These are phyloP conservation scores for Colius striatus DNA, from an alignment of 2,113 vertebrate species.

Conservation along the genomic window DNA sequence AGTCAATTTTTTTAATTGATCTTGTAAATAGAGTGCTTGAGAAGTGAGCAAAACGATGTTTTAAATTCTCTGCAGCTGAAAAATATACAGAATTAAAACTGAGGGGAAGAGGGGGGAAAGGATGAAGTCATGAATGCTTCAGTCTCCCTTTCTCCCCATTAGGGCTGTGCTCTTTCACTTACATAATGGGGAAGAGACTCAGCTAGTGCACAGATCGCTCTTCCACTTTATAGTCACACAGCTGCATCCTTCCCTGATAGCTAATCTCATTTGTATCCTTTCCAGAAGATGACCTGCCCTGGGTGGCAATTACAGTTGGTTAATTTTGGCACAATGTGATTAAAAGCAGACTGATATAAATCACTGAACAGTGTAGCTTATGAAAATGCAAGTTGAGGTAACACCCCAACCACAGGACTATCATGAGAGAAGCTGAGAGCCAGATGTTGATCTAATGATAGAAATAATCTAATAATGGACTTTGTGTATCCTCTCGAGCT, in stretches of 20 bases:
- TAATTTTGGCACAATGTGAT: constrained; percentile 55
- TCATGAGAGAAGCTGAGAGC: constrained; percentile 27
- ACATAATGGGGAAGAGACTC: accelerated
- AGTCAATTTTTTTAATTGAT: constrained; percentile 8
- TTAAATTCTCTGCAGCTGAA: constrained; percentile 23
- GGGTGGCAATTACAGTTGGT: constrained; percentile 25
- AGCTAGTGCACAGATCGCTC: background rate
- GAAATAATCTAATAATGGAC: constrained; percentile 10
- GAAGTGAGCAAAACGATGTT: constrained; percentile 22
- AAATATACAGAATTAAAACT: background rate
- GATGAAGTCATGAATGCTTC: background rate
- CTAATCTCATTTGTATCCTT: constrained; percentile 34
- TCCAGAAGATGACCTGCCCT: background rate
- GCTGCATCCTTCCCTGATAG: constrained; percentile 8
- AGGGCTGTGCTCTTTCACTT: background rate
- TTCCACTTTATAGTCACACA: background rate
- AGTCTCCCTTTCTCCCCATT: background rate
- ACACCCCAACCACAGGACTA: background rate
- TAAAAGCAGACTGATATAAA: constrained; percentile 59
- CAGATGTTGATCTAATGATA: constrained; percentile 49
- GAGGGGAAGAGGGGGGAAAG: background rate
- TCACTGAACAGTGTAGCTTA: constrained; percentile 26
- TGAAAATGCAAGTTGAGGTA: constrained; percentile 49
- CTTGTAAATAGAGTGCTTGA: background rate
- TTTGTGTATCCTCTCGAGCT: background rate